A percentile compares a stretch with the other conserved stretches of the same genome.
phyloP scores from a whole-genome alignment of 1,140 invertebrate species.

The Drosophila parvula region DNA sequence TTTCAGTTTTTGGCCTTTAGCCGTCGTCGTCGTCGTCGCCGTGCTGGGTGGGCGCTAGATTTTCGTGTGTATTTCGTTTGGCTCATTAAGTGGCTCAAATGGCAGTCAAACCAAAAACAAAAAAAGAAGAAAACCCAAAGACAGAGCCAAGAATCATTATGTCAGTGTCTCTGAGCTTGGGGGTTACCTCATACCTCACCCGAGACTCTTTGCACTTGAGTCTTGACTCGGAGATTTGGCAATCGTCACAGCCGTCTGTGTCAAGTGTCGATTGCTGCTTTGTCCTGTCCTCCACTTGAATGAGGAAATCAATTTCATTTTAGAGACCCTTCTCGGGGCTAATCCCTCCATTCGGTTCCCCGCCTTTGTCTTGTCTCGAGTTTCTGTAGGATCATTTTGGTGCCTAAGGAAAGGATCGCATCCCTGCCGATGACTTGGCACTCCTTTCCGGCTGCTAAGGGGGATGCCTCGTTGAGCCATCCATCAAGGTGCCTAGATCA shows the following conservation, averaged over 20 bases:
- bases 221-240: conserved; percentile 62
- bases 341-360: too few species aligned
- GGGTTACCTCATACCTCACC: conserved; percentile 64
- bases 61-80: conserved; percentile 11
- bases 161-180: conserved; percentile 69
- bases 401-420: conserved; percentile 25
- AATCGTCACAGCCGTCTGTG: conserved; percentile 32
- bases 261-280: conserved; percentile 51
- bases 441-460: conserved; percentile 20
- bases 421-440: conserved; percentile 29
- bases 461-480: conserved; percentile 15
- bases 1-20: conserved; percentile 30
- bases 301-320: conserved; percentile 16
- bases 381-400: conserved; percentile 13
- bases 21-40: conserved; percentile 1
- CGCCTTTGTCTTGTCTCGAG: conserved; percentile 8
- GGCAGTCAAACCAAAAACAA: conserved; percentile 25
- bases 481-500: conserved; percentile 32
- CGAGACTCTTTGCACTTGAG: conserved; percentile 52
- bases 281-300: conserved; percentile 17
- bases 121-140: conserved; percentile 13
- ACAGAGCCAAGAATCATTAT: conserved; percentile 70
- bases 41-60: conserved; percentile 61
- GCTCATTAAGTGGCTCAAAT: conserved; percentile 71
- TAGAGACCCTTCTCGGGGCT: background rate